Evolutionary conservation across 2,113 vertebrate genomes (phyloP).

Genomic region (Prinia subflava): DNA sequence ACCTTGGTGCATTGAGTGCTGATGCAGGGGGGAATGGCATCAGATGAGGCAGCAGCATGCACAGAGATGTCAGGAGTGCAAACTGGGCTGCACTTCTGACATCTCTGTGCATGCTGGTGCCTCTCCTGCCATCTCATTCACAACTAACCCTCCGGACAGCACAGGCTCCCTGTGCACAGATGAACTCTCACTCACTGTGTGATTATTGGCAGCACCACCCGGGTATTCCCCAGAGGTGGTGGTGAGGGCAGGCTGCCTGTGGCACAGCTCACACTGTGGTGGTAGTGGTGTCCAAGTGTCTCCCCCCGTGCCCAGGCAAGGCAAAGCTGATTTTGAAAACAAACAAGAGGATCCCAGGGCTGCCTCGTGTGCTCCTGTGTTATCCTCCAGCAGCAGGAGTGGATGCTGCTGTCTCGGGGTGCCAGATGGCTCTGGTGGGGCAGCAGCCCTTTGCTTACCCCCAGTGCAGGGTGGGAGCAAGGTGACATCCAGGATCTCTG

Average conservation of each 20-base stretch:
- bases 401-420: rapidly evolving
- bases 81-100: not conserved
- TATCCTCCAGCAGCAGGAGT: not conserved
- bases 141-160: rapidly evolving
- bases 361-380: rapidly evolving
- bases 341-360: not conserved
- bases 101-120: not conserved
- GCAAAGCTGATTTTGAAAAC: not conserved
- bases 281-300: not conserved
- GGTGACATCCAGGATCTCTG: rapidly evolving
- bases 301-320: not conserved
- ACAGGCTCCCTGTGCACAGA: not conserved
- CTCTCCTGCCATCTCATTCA: not conserved
- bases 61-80: not conserved
- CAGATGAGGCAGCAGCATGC: rapidly evolving
- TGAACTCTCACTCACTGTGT: rapidly evolving
- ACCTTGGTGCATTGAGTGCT: rapidly evolving
- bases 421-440: rapidly evolving
- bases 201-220: not conserved
- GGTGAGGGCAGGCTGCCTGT: not conserved
- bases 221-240: not conserved
- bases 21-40: not conserved
- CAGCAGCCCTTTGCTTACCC: not conserved
- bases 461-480: rapidly evolving
- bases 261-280: not conserved